These are phyloP conservation scores for Pelodytes ibericus DNA, from an alignment of 2,797 vertebrate genomes.

Conservation along the genomic window DNA sequence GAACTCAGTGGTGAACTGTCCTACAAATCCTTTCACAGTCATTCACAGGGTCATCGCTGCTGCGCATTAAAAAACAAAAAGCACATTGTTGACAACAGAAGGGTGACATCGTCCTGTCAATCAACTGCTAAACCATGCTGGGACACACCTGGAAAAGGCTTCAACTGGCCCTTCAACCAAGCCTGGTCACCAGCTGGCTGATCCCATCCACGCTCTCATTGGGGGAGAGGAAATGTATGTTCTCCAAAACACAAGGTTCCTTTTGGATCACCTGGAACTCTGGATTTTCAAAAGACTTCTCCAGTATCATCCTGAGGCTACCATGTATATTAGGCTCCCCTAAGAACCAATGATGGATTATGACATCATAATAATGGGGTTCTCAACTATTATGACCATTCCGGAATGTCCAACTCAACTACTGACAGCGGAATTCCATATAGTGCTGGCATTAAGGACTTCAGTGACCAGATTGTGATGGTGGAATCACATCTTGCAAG, in stretches of 20 bases:
- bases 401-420: no score
- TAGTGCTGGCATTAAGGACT: no score
- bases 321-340: neutral
- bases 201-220: neutral
- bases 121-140: neutral
- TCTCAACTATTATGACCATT: no score
- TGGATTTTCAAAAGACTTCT: neutral
- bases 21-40: conserved; percentile 17
- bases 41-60: neutral
- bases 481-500: no score
- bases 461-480: no score
- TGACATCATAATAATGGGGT: no score
- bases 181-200: neutral
- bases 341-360: no score
- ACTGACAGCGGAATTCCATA: no score
- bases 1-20: neutral
- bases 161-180: conserved; percentile 35
- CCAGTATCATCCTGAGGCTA: neutral
- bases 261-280: conserved; percentile 12
- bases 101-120: conserved; percentile 23
- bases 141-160: conserved; percentile 8
- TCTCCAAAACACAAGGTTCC: neutral
- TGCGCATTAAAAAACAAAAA: neutral
- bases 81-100: conserved; percentile 17
- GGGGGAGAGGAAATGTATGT: conserved; percentile 19